Percentiles rank a stretch among this genome's conserved stretches.
phyloP scores from a whole-genome alignment of 2,113 vertebrate species.

The Sinocyclocheilus anshuiensis region DNA sequence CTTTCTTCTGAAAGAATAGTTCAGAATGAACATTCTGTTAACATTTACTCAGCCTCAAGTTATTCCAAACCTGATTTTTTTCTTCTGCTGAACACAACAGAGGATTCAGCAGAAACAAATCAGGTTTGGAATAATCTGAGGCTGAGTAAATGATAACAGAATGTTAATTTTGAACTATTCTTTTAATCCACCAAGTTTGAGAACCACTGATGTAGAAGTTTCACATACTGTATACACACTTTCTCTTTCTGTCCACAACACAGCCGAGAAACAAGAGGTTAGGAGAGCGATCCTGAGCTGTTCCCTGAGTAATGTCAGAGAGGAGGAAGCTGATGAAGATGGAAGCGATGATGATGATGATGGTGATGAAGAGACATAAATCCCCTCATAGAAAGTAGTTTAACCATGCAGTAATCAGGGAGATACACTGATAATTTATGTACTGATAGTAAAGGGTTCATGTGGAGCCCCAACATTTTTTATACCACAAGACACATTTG shows the following conservation, averaged over 20 bases:
- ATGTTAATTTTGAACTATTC: not conserved
- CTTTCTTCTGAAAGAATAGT: no score
- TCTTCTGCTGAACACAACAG: no score
- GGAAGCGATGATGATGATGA: slow-evolving; percentile 47
- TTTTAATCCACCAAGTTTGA: not conserved
- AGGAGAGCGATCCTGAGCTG: slow-evolving; percentile 81
- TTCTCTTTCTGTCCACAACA: not conserved
- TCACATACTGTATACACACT: not conserved
- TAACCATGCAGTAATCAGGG: not conserved
- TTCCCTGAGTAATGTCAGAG: slow-evolving; percentile 61
- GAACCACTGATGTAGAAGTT: not conserved
- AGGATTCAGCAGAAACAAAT: no score
- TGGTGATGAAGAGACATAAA: slow-evolving; percentile 34
- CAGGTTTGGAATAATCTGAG: no score
- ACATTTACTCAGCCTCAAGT: no score
- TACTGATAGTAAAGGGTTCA: not conserved
- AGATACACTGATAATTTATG: not conserved
- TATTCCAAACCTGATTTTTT: no score
- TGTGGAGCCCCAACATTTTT: not conserved
- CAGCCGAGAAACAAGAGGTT: slow-evolving; percentile 82
- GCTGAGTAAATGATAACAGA: no score
- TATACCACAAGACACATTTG: not conserved
- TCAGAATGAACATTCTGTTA: no score
- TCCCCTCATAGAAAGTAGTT: not conserved
- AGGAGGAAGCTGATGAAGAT: slow-evolving; percentile 67